Percentiles rank a stretch among this genome's conserved stretches.
These are phyloP conservation scores for Pimpla rufipes DNA, from an alignment of 2,888 invertebrate genomes.

Conservation along the genomic window DNA sequence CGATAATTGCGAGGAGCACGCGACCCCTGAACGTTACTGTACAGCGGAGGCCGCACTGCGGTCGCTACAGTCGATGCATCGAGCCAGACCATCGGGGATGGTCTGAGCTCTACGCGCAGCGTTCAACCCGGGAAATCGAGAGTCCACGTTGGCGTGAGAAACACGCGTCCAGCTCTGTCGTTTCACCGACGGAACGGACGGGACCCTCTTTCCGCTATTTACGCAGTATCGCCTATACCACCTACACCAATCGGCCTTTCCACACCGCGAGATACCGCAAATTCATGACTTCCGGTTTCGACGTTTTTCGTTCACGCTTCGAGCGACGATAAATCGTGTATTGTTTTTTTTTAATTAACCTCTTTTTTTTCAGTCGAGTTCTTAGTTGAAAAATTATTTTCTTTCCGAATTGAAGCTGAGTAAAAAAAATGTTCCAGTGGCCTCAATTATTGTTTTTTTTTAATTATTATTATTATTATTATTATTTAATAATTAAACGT, in stretches of 20 bases:
- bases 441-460: too few relatives aligned
- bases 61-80: not conserved
- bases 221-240: not conserved
- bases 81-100: not conserved
- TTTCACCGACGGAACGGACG: not conserved
- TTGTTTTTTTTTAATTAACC: not conserved
- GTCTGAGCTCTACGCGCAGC: not conserved
- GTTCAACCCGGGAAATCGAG: conserved; percentile 39
- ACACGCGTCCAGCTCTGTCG: conserved; percentile 21
- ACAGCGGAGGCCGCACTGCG: not conserved
- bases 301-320: too few relatives aligned
- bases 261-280: conserved; percentile 18
- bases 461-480: too few relatives aligned
- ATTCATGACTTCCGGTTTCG: conserved; percentile 17
- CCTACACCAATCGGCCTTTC: conserved; percentile 9
- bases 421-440: too few relatives aligned
- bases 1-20: conserved; percentile 71
- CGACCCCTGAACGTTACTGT: conserved; percentile 47
- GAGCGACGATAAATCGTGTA: not conserved
- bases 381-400: too few relatives aligned
- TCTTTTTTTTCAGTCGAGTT: too few relatives aligned
- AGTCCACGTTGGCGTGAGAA: conserved; percentile 48
- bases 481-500: not conserved
- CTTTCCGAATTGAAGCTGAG: too few relatives aligned
- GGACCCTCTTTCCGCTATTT: conserved; percentile 19